phyloP scores from a whole-genome alignment of 2,113 vertebrate species.

The Lichenostomus cassidix region DNA sequence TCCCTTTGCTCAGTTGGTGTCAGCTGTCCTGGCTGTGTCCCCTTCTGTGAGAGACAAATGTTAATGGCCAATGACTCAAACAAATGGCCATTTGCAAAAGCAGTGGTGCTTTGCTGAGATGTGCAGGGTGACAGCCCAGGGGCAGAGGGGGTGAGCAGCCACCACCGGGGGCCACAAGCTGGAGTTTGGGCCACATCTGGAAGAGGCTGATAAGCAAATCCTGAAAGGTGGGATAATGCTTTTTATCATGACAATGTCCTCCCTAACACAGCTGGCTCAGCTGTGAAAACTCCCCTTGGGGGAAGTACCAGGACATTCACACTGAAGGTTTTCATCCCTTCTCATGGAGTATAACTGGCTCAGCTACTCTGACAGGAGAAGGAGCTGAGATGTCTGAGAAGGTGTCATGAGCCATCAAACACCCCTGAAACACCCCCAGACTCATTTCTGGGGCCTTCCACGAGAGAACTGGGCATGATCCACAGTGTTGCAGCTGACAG shows the following conservation, averaged over 20 bases:
- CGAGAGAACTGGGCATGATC: too few relatives aligned
- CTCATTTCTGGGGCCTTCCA: background rate
- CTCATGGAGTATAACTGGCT: too few relatives aligned
- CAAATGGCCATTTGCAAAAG: background rate
- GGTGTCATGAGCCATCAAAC: background rate
- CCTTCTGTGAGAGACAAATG: background rate
- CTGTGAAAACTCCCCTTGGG: background rate
- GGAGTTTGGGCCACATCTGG: background rate
- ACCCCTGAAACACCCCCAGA: background rate
- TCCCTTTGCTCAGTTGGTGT: background rate
- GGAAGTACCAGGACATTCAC: rapidly evolving
- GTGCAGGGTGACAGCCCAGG: background rate
- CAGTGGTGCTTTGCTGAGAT: background rate
- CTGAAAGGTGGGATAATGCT: background rate
- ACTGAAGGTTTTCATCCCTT: background rate
- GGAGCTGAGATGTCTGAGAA: background rate
- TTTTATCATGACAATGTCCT: background rate
- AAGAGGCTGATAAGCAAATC: background rate
- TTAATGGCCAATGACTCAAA: background rate
- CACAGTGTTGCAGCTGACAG: background rate
- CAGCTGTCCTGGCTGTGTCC: background rate
- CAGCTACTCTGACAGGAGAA: background rate
- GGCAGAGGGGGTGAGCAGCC: background rate
- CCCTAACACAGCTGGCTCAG: background rate
- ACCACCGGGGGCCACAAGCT: rapidly evolving